phyloP scores from a whole-genome alignment of 2,113 vertebrate species.

The Upupa epops region DNA sequence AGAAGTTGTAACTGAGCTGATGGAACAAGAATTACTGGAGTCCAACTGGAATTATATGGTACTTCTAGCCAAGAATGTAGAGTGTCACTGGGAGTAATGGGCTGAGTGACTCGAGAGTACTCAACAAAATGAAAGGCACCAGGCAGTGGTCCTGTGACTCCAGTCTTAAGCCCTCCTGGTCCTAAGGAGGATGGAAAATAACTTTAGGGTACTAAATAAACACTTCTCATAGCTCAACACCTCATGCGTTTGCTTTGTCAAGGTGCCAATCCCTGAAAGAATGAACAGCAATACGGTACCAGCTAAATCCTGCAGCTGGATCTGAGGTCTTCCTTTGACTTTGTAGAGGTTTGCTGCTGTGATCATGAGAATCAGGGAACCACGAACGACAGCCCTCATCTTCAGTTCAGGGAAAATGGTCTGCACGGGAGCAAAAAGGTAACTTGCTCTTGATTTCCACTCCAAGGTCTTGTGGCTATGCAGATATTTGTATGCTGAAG shows the following conservation, averaged over 20 bases:
- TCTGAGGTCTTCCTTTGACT: neutral
- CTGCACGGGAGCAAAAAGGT: slow-evolving; percentile 98
- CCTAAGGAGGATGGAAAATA: neutral
- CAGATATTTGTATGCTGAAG: neutral
- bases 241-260: neutral
- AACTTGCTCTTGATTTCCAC: neutral
- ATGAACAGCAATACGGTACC: neutral
- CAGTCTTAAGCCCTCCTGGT: neutral
- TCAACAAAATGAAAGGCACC: neutral
- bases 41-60: neutral
- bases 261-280: neutral
- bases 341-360: slow-evolving; percentile 93
- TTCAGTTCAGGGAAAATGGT: slow-evolving; percentile 99
- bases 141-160: neutral
- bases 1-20: neutral
- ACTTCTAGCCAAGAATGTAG: neutral
- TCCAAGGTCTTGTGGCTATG: neutral
- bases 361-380: slow-evolving; percentile 96
- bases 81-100: neutral
- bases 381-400: slow-evolving; percentile 93
- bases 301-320: neutral
- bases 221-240: neutral
- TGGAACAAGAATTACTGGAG: neutral
- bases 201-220: neutral
- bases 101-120: neutral